Percentiles rank a stretch among this genome's conserved stretches.
phyloP scores from a whole-genome alignment of 2,113 vertebrate species.

The Scomber scombrus region DNA sequence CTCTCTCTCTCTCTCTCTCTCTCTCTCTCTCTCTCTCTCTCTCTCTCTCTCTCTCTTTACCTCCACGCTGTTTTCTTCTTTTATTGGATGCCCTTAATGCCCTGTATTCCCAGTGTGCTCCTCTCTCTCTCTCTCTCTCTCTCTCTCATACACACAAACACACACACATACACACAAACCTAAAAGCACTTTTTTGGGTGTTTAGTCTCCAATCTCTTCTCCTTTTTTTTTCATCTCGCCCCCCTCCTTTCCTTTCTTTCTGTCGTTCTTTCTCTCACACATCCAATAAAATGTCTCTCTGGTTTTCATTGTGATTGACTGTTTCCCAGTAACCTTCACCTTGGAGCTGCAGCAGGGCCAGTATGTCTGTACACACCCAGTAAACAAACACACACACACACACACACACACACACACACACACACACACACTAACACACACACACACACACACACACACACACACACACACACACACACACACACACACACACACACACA shows the following conservation, averaged over 20 bases:
- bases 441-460: constrained; percentile 21
- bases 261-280: neutral
- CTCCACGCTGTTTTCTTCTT: neutral
- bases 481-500: neutral
- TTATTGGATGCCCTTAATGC: constrained; percentile 31
- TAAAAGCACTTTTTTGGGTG: too few relatives aligned
- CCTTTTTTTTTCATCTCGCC: neutral
- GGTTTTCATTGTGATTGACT: constrained; percentile 29
- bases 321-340: constrained; percentile 50
- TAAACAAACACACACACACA: constrained; percentile 29
- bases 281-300: constrained; percentile 8
- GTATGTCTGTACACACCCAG: constrained; percentile 3
- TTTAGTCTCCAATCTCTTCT: neutral
- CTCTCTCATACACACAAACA: neutral
- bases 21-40: too few relatives aligned
- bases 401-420: neutral
- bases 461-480: constrained; percentile 24
- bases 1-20: too few relatives aligned
- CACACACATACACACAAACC: neutral
- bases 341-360: constrained; percentile 27
- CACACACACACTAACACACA: neutral
- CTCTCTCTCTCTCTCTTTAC: constrained; percentile 7
- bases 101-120: neutral
- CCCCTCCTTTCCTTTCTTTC: neutral
- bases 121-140: neutral